These are phyloP conservation scores for Julus scandinavius DNA, from an alignment of 2,888 invertebrate species.

Conservation along the genomic window DNA sequence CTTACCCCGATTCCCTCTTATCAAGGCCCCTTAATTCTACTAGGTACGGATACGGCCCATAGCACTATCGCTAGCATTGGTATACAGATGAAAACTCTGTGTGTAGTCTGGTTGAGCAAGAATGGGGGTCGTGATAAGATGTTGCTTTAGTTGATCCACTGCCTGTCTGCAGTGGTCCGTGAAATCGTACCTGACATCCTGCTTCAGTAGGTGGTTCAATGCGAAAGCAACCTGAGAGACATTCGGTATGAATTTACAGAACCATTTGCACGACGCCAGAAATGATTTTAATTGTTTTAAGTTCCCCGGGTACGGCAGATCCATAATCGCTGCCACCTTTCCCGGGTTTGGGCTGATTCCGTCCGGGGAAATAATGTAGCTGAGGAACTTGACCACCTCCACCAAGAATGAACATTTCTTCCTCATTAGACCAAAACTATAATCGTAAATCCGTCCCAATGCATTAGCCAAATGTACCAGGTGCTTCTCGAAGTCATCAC, in stretches of 20 bases:
- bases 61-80: neutral
- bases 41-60: no score
- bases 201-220: neutral
- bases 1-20: no score
- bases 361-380: neutral
- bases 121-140: neutral
- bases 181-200: neutral
- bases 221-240: neutral
- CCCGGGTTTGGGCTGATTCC: neutral
- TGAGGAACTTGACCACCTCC: neutral
- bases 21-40: no score
- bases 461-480: no score
- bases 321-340: neutral
- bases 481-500: no score
- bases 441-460: neutral
- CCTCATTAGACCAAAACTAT: neutral
- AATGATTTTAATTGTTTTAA: neutral
- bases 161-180: neutral
- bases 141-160: accelerated
- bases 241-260: neutral
- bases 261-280: neutral
- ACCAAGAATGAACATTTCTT: neutral
- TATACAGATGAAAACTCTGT: neutral
- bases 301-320: neutral
- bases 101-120: neutral